phyloP scores from a whole-genome alignment of 2,113 vertebrate genomes.

The Pyxicephalus adspersus region DNA sequence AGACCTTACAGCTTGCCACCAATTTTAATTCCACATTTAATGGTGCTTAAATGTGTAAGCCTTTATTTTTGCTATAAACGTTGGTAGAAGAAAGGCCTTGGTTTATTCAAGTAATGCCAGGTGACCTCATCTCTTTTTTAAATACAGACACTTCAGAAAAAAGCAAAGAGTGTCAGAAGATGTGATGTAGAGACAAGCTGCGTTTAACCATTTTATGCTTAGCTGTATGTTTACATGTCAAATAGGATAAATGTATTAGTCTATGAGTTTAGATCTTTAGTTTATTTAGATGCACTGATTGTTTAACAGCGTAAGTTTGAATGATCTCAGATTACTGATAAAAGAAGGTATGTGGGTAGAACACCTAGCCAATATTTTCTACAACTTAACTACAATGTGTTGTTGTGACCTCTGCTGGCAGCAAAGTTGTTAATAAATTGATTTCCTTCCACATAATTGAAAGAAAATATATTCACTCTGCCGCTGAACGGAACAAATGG shows the following conservation, averaged over 20 bases:
- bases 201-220: slow-evolving; percentile 15
- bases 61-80: slow-evolving; percentile 51
- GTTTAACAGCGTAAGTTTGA: neutral
- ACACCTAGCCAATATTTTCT: neutral
- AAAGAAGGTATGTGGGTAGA: slow-evolving; percentile 15
- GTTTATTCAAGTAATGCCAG: slow-evolving; percentile 42
- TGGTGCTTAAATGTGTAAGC: slow-evolving; percentile 50
- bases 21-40: slow-evolving; percentile 52
- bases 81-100: slow-evolving; percentile 41
- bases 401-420: slow-evolving; percentile 32
- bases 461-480: slow-evolving; percentile 8
- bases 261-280: neutral
- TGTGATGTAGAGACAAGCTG: slow-evolving; percentile 30
- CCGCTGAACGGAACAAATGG: neutral
- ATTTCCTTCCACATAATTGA: slow-evolving; percentile 14
- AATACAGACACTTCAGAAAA: slow-evolving; percentile 18
- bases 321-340: slow-evolving; percentile 25
- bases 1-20: slow-evolving; percentile 32
- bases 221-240: neutral
- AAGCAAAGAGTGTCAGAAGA: slow-evolving; percentile 15
- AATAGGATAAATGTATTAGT: neutral
- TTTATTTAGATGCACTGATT: slow-evolving; percentile 1
- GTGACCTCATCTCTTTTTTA: slow-evolving; percentile 49
- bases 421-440: slow-evolving; percentile 31
- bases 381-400: slow-evolving; percentile 20